Base-by-base conservation (phyloP, 2,888 invertebrate species). In the Stegana nigrithorax region DNA sequence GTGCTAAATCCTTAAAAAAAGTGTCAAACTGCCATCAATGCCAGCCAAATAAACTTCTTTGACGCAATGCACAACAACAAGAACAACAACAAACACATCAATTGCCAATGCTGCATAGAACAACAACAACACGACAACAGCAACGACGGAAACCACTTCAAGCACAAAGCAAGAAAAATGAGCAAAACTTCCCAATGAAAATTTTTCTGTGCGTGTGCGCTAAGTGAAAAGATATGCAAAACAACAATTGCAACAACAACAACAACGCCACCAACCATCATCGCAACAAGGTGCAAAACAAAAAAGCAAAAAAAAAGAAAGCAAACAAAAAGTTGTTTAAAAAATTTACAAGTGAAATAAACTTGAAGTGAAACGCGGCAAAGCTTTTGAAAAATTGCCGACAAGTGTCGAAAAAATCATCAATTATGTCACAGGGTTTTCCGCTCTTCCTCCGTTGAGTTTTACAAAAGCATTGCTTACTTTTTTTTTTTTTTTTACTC, bases 1-100 rank as follows among this genome's bases (percentile, higher is more conserved):
- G 73, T 66, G 62, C 55, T 65, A 59, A 80, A 76, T 78, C 75
- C 75, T 68, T 80, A 70, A 74, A n/a, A n/a, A n/a, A 70, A 78
- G 67, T 78, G 70, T 75, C 80, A 80, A 78, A 75, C 80, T 67
- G 78, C 67, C 67, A 67, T 60, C 53, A 53, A 55, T 55, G 53
- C 10, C 39, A 10, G 14, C 14, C 6, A n/a, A n/a, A n/a, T n/a
- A n/a, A n/a, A n/a, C n/a, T n/a, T n/a, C n/a, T n/a, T n/a, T n/a
- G n/a, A n/a, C n/a, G n/a, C n/a, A n/a, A n/a, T n/a, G n/a, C n/a
- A n/a, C n/a, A n/a, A n/a, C n/a, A n/a, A n/a, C n/a, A n/a, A n/a
- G n/a, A n/a, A n/a, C 7, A 47, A 17, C 21, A 47, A n/a, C 47
- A 47, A 21, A 25, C 36, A 36, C 39, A 39, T 39, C 17, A n/a